Base-by-base conservation (phyloP, 2,888 invertebrate genomes). In the Neria commutata region DNA sequence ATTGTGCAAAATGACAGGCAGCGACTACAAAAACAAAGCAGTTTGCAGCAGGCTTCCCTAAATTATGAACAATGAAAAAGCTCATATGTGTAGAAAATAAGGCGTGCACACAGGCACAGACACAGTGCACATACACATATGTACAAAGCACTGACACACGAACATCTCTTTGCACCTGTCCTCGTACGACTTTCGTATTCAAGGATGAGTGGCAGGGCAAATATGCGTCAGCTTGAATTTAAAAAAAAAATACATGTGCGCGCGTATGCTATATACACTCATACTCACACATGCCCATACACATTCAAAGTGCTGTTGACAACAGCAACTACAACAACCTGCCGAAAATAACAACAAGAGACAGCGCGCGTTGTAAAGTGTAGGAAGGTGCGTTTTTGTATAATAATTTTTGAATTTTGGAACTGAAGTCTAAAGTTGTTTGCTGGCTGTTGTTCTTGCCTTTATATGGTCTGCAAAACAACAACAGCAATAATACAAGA, bases 271-370 rank as follows among this genome's bases (percentile, higher is more conserved):
- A 25, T 26, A 45, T 45, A 10, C 6, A 16, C 14, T 14, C 26
- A 37, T 40, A 40, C 25, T 2, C 24, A 37, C 33, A 37, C 24
- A 48, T 37, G 25, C 37, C 16, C 26, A 14, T 26, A 26, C 34
- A 25, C 34, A 46, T 33, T n/a, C 6, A 17, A 2, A 69, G 70
- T 71, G 68, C 66, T 69, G 64, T n/a, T 23, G 46, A 50, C 33
- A 65, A 62, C 61, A 67, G 64, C 61, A 70, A 21, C 52, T 42
- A 34, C 40, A 56, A 51, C 25, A 37, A 37, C 37, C n/a, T n/a
- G n/a, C n/a, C n/a, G n/a, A 37, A 26, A 58, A 51, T 34, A 26
- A 56, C 51, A 74, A 70, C 66, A 67, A 51, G 23, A 33, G 29
- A 29, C 17, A 45, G 26, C 50, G 53, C 34, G 25, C 48, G 42